Evolutionary conservation across 2,113 vertebrate genomes (phyloP).

Genomic region (Heptranchias perlo): DNA sequence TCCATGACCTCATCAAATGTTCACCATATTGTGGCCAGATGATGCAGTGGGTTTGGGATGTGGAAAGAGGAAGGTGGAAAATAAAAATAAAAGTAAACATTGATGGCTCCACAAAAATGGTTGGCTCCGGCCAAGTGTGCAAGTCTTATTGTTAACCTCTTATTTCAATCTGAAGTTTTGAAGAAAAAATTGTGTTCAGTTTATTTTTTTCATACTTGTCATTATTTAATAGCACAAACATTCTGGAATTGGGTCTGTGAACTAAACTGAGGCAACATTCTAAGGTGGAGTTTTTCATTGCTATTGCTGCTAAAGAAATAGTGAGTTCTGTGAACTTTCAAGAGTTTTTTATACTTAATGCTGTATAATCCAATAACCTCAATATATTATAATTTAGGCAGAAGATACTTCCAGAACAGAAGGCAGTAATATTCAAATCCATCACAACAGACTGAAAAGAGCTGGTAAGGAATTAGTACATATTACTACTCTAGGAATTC

Average conservation of each 20-base stretch:
- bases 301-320: neutral
- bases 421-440: neutral
- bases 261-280: too few relatives aligned
- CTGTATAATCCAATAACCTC: neutral
- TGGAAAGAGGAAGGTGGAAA: neutral
- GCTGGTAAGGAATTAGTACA: neutral
- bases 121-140: neutral
- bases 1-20: neutral
- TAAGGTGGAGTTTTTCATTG: neutral
- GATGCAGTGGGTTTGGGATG: neutral
- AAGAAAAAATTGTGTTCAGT: neutral
- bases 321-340: neutral
- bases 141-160: neutral
- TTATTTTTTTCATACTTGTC: neutral
- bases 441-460: slow-evolving; percentile 1
- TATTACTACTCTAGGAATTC: neutral
- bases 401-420: neutral
- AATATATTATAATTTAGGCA: slow-evolving; percentile 9
- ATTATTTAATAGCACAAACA: neutral
- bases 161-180: neutral
- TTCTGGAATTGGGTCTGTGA: neutral
- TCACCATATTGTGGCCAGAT: too few relatives aligned
- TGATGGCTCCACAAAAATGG: neutral
- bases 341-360: too few relatives aligned
- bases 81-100: neutral